Percentiles rank a stretch among this genome's conserved stretches.
phyloP scores from a whole-genome alignment of 1,140 invertebrate species.

The Adoxophyes honmai region DNA sequence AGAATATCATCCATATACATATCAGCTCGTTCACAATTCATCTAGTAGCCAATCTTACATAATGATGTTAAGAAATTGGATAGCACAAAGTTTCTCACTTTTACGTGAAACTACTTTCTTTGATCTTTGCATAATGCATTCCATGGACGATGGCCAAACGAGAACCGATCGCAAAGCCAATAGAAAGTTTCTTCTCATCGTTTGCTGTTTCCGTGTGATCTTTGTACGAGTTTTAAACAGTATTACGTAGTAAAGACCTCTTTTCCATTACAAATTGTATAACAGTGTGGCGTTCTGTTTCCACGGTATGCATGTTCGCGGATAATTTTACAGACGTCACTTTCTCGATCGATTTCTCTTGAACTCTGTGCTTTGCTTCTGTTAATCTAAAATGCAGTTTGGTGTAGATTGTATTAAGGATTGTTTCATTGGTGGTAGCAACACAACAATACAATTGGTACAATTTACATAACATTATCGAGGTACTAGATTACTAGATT shows the following conservation, averaged over 20 bases:
- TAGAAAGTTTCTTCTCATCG: slow-evolving; percentile 17
- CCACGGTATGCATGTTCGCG: slow-evolving; percentile 24
- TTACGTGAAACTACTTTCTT: slow-evolving; percentile 27
- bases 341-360: slow-evolving; percentile 60
- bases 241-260: slow-evolving; percentile 9
- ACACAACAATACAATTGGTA: too few species aligned
- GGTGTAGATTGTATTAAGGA: too few species aligned
- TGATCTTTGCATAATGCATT: slow-evolving; percentile 23
- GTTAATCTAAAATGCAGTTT: too few species aligned
- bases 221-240: background rate
- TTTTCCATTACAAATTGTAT: slow-evolving; percentile 1
- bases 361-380: slow-evolving; percentile 37
- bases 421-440: too few species aligned
- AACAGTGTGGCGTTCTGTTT: slow-evolving; percentile 2
- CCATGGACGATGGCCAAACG: slow-evolving; percentile 11
- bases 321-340: slow-evolving; percentile 45
- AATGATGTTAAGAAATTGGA: slow-evolving; percentile 4
- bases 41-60: too few species aligned
- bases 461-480: too few species aligned
- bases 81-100: slow-evolving; percentile 19
- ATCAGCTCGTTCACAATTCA: too few species aligned
- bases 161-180: slow-evolving; percentile 16
- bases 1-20: too few species aligned
- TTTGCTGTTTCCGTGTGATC: background rate
- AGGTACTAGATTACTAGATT: too few species aligned